Evolutionary conservation across 2,113 vertebrate genomes (phyloP), one percentile per base, ranked within the genome.

Genomic region (Odontophorus gujanensis): DNA sequence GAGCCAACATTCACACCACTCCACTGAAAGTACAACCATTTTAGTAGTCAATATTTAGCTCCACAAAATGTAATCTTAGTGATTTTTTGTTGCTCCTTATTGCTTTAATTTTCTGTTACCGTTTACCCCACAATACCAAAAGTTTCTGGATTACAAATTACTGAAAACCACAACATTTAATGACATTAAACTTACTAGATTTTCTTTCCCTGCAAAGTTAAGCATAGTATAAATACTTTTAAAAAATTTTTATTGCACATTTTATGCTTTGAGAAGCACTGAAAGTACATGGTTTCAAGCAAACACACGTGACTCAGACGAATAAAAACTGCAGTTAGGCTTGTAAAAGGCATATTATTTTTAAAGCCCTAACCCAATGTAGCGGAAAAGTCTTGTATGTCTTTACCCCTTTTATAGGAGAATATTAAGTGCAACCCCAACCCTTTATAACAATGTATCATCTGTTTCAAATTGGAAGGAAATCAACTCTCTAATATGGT

Each of bases 401-500:
- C 97, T 97, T 96, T 96, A 93, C 94, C 85, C 96, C 76, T 97
- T 97, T 97, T 97, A 97, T 95, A 76, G 55, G 68, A 82, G 19
- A 95, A 96, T 97, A 97, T 97, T 97, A 98, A 97, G 95, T 89
- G 87, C 72, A 97, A 97, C 82, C 90, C 96, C 95, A 97, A 77
- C 47, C 57, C 81, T 87, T 89, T 96, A 92, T 92, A 97, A 97
- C 97, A 97, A 96, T 94, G 88, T 86, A 90, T 95, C 97, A 97
- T 97, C 96, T 97, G 97, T 97, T 97, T 96, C 91, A 96, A 90
- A 94, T 96, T 97, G 98, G 97, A 97, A 97, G 92, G 48, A 96
- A 98, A 97, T 97, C 97, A 97, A 91, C 81, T 96, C 96, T 97
- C 50, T 96, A 97, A 97, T 98, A 97, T 72, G 88, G 97, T 97